phyloP scores from a whole-genome alignment of 2,797 vertebrate species.

The Helicolenus hilgendorfi region DNA sequence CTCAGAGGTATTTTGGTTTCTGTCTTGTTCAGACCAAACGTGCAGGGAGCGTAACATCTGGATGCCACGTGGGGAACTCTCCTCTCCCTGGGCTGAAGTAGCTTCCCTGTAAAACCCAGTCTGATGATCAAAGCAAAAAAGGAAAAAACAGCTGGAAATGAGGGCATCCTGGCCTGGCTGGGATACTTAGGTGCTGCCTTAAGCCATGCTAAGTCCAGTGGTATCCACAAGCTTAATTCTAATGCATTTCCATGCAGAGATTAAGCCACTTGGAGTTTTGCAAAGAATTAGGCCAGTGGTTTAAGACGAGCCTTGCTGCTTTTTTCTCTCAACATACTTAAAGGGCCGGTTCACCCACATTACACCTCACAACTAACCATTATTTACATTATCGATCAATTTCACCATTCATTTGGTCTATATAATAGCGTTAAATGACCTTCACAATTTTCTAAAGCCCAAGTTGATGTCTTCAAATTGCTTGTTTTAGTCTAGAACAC shows the following conservation, averaged over 20 bases:
- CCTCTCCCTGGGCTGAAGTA: not conserved
- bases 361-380: not conserved
- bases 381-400: not conserved
- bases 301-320: constrained; percentile 19
- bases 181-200: constrained; percentile 30
- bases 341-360: not conserved
- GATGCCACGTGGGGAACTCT: constrained; percentile 67
- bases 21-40: not conserved
- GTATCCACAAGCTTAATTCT: constrained; percentile 41
- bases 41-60: constrained; percentile 68
- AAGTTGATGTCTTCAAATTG: not conserved
- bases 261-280: constrained; percentile 62
- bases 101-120: constrained; percentile 14
- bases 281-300: constrained; percentile 51
- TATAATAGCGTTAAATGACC: not conserved
- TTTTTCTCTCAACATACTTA: constrained; percentile 7
- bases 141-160: constrained; percentile 53
- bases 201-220: constrained; percentile 46
- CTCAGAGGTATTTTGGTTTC: constrained; percentile 5
- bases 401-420: not conserved
- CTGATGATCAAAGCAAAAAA: constrained; percentile 23
- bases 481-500: not conserved
- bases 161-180: constrained; percentile 2
- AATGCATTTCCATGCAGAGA: constrained; percentile 58
- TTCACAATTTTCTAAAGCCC: not conserved